A percentile compares a stretch with the other conserved stretches of the same genome.
These are phyloP conservation scores for Leptinotarsa undecemlineata DNA, from an alignment of 1,140 invertebrate genomes.

Conservation along the genomic window DNA sequence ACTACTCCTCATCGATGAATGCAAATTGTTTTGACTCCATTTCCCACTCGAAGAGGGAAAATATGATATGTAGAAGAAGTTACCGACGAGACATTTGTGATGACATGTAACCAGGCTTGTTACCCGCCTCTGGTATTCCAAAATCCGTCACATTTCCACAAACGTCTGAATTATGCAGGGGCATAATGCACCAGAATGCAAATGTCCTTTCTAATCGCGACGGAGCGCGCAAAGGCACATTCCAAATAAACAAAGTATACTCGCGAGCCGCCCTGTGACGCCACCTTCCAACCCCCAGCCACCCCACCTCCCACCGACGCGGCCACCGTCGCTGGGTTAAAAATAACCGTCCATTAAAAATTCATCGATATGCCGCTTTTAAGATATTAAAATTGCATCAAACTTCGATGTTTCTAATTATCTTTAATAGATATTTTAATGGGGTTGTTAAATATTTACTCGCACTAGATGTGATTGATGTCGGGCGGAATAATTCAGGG, in stretches of 20 bases:
- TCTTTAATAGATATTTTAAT: conserved; percentile 46
- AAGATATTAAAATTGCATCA: conserved; percentile 47
- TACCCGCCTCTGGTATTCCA: neutral
- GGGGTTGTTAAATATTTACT: conserved; percentile 43
- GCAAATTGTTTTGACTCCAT: no score
- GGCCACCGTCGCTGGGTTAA: conserved; percentile 24
- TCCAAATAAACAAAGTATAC: conserved; percentile 32
- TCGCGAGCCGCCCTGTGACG: neutral
- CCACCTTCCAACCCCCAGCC: neutral
- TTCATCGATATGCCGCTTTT: conserved; percentile 43
- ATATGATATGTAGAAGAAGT: no score
- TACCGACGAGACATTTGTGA: neutral
- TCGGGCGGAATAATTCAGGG: neutral
- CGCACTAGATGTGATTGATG: conserved; percentile 3
- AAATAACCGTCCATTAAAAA: conserved; percentile 44
- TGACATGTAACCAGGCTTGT: no score
- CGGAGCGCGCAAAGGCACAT: conserved; percentile 29
- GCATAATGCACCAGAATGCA: conserved; percentile 39
- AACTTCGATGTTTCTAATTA: conserved; percentile 48
- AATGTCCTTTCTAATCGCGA: conserved; percentile 35
- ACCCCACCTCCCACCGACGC: neutral
- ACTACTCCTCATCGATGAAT: no score
- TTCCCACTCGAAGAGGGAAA: no score
- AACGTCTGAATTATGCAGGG: conserved; percentile 38
- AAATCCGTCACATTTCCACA: conserved; percentile 34